Evolutionary conservation across 2,888 invertebrate species (phyloP), one percentile per base, ranked within the genome.

Genomic region (Alviniconcha strummeri): DNA sequence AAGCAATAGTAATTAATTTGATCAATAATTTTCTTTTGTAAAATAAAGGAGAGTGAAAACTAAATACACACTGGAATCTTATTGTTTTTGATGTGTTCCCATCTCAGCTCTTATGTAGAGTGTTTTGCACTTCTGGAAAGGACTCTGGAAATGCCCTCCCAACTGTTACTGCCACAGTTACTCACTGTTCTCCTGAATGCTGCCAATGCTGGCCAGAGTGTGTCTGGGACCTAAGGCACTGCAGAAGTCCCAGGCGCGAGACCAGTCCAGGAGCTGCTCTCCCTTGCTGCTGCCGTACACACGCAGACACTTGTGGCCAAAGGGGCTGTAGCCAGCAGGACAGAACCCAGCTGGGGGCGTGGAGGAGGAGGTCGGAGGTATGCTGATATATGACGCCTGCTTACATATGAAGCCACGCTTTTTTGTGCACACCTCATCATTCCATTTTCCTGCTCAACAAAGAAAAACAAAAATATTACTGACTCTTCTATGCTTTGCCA

Each of bases 361-460:
- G 2, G 89, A 86, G 19, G 89, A 88, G 9, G 84, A 81, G 11
- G 88, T 87, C 6, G 85, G 84, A 9, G 86, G 80, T 0, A 84
- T 86, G 13, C 71, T 83, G 5, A 79, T 72, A 5, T 88, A 87
- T 9, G 84, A 72, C 4, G 71, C 78, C 55, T 86, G 88, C 81
- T 90, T 88, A 84, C 92, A 92, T 1, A 92, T 85, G 83, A 88
- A 92, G 0, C 90, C 90, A 54, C 86, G 83, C 74, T 84, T 83
- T 1, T 52, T 75, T 19, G 85, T 81, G 81, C 92, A 92, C 81
- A 90, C 89, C 2, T 82, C 85, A 84, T 91, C 91, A 82, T 88
- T 88, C 92, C 92, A 92, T 83, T 87, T 87, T 1, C 91, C 91
- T 91, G 80, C 11, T 36, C 54, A 0, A 77, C 78, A 52, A 64